Evolutionary conservation across 2,113 vertebrate species (phyloP).

Genomic region (Malurus elegans): DNA sequence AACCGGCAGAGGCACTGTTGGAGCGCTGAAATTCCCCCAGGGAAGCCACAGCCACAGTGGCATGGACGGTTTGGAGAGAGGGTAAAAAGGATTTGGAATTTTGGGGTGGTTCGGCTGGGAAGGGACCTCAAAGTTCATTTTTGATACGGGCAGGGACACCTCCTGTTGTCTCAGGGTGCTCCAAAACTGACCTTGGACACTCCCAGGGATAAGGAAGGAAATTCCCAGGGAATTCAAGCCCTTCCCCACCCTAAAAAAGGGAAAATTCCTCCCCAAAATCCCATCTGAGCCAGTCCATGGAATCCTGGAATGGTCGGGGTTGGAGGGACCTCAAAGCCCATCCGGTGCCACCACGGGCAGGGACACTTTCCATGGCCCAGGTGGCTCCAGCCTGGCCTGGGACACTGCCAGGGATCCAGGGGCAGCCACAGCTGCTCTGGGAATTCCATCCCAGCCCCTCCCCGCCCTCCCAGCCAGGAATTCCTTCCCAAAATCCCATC

Average conservation of each 20-base stretch:
- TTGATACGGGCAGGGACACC: neutral
- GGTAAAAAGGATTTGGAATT: rapidly evolving
- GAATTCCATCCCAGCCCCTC: neutral
- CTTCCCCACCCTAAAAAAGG: too few species aligned
- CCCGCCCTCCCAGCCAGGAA: neutral
- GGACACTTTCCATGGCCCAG: too few species aligned
- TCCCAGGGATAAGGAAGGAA: neutral
- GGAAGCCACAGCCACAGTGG: rapidly evolving
- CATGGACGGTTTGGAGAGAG: rapidly evolving
- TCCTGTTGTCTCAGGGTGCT: rapidly evolving
- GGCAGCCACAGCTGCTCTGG: neutral
- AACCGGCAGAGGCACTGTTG: neutral
- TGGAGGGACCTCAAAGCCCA: too few species aligned
- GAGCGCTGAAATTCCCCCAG: neutral
- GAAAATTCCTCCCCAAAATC: too few species aligned
- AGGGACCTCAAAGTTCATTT: neutral
- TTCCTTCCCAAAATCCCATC: neutral
- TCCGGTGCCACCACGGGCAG: too few species aligned
- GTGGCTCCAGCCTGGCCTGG: too few species aligned
- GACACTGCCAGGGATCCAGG: too few species aligned
- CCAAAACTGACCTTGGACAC: neutral
- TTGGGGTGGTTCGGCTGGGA: neutral
- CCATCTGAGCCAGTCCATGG: too few species aligned
- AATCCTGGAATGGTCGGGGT: too few species aligned
- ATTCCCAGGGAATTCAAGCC: too few species aligned